phyloP scores from a whole-genome alignment of 92 coral and sea anemone species.

The Epizoanthus scotinus region DNA sequence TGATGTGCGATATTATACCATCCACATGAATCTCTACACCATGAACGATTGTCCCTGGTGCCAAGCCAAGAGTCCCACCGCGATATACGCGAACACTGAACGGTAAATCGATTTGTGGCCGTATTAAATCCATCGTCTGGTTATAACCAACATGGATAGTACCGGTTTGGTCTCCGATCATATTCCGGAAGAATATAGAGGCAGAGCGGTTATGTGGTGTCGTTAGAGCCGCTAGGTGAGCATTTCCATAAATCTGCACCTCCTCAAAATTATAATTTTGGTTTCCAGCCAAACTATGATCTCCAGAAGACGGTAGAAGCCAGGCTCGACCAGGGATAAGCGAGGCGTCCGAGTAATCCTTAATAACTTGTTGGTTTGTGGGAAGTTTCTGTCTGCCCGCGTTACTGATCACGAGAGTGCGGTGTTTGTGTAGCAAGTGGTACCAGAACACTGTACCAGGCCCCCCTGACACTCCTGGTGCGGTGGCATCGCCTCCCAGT shows the following conservation, averaged over 20 bases:
- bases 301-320: constrained; percentile 65
- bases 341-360: constrained; percentile 58
- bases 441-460: constrained; percentile 77
- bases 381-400: constrained; percentile 53
- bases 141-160: constrained; percentile 62
- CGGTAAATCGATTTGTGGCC: constrained; percentile 66
- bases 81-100: constrained; percentile 70
- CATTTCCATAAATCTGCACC: constrained; percentile 67
- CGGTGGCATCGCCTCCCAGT: constrained; percentile 62
- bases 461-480: constrained; percentile 61
- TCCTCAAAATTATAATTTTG: constrained; percentile 77
- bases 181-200: constrained; percentile 65
- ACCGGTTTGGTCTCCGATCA: constrained; percentile 78
- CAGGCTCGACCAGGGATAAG: constrained; percentile 67
- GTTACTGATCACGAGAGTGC: constrained; percentile 68
- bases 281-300: constrained; percentile 59
- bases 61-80: constrained; percentile 70
- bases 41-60: constrained; percentile 65
- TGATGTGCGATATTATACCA: constrained; percentile 61
- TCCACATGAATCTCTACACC: constrained; percentile 59
- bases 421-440: constrained; percentile 69
- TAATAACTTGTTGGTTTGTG: constrained; percentile 52
- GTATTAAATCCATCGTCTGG: constrained; percentile 65
- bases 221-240: constrained; percentile 60
- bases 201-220: constrained; percentile 57